Conservation (phyloP, 2,888 invertebrate genomes). For the Lissonota sp. region DNA sequence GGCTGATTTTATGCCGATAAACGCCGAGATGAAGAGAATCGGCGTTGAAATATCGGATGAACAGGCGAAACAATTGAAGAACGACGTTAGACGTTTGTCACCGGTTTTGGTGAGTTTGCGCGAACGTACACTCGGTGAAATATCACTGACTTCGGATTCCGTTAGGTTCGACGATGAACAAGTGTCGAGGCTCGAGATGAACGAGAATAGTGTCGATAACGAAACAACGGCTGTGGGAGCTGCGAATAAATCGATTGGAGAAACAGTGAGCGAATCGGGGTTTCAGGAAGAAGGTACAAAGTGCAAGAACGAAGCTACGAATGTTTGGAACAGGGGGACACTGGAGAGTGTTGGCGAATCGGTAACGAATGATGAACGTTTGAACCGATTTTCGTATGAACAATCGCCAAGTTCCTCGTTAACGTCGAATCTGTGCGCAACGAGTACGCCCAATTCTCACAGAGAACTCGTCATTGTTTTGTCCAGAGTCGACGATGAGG, state of each 20-base stretch:
- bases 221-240: not conserved
- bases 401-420: not conserved
- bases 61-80: conserved; percentile 77
- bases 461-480: conserved; percentile 71
- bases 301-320: not conserved
- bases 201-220: not conserved
- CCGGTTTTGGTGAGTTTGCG: conserved; percentile 80
- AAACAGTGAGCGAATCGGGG: not conserved
- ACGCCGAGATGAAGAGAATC: conserved; percentile 77
- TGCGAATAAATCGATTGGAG: not conserved
- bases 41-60: conserved; percentile 81
- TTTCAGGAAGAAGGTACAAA: not conserved
- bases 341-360: not conserved
- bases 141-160: conserved; percentile 77
- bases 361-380: not conserved
- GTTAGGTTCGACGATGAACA: conserved; percentile 62
- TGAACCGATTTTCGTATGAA: not conserved
- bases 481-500: conserved; percentile 71
- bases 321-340: not conserved
- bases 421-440: not conserved
- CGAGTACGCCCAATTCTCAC: conserved; percentile 11
- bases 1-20: conserved; percentile 75
- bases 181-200: not conserved
- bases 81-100: conserved; percentile 80
- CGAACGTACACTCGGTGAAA: conserved; percentile 81